Evolutionary conservation across 2,113 vertebrate species (phyloP).

Genomic region (Semnornis frantzii): DNA sequence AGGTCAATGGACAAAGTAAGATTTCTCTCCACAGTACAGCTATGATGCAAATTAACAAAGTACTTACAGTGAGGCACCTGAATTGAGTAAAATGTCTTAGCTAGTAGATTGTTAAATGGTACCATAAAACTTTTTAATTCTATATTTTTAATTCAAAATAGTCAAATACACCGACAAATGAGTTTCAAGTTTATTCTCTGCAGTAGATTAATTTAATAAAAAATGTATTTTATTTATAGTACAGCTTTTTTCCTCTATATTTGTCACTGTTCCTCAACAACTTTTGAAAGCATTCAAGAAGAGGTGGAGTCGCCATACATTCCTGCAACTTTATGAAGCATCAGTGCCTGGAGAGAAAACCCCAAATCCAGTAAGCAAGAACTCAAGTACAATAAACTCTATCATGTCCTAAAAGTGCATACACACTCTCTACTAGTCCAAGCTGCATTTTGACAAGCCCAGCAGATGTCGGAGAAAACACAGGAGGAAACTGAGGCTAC

Average conservation of each 20-base stretch:
- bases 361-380: neutral
- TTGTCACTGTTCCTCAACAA: neutral
- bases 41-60: neutral
- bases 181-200: neutral
- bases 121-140: neutral
- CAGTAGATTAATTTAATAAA: neutral
- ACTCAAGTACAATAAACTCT: neutral
- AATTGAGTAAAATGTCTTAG: neutral
- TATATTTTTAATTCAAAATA: neutral
- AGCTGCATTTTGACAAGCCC: neutral
- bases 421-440: neutral
- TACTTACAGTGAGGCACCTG: neutral
- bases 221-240: neutral
- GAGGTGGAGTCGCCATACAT: neutral
- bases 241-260: neutral
- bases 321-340: neutral
- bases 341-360: neutral
- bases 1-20: neutral
- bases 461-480: neutral
- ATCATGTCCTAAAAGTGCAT: neutral
- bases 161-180: neutral
- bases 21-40: neutral
- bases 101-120: neutral
- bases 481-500: neutral
- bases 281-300: neutral